Base-by-base conservation (phyloP, 2,888 invertebrate genomes). In the Calameuta pallipes region DNA sequence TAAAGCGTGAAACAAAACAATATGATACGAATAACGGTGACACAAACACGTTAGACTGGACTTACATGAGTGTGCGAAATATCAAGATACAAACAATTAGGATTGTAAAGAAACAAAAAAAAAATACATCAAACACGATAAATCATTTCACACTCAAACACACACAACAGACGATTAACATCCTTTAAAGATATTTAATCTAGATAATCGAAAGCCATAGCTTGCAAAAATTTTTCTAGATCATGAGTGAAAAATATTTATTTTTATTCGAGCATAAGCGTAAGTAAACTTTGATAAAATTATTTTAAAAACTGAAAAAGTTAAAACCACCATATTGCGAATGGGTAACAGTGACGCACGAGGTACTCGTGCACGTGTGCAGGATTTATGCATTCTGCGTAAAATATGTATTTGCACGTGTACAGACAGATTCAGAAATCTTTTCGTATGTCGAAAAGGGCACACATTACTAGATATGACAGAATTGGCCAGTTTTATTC, bases 171-270 rank as follows among this genome's bases (percentile, higher is more conserved):
- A 56, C 41, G 6, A 41, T 41, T 41, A 41, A 41, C 23, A 56
- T 36, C 37, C 41, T 4, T 56, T 23, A 56, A 56, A 23, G 41
- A 56, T 56, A 56, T 41, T 41, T 15, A 41, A 41, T 56, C 41
- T 23, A 56, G 41, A 56, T 56, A 56, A 56, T 9, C 23, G 41
- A 75, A 80, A 83, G 78, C 80, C 78, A 80, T 83, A 83, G 81
- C 80, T 84, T 83, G 82, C 84, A 83, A 84, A 70, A 80, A 85
- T 85, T 86, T 87, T 87, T 87, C 86, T 87, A 87, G 87, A 77
- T 83, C 82, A 79, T 83, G 81, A 85, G 84, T 79, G 82, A 83
- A 83, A 83, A 85, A 85, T 88, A 85, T 87, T 88, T 88, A 87
- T 87, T 88, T 88, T 88, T 87, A 85, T 87, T 87, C 83, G 71